These are phyloP conservation scores for Melanotaenia nigrans DNA, from an alignment of 2,797 vertebrate genomes.

Conservation along the genomic window DNA sequence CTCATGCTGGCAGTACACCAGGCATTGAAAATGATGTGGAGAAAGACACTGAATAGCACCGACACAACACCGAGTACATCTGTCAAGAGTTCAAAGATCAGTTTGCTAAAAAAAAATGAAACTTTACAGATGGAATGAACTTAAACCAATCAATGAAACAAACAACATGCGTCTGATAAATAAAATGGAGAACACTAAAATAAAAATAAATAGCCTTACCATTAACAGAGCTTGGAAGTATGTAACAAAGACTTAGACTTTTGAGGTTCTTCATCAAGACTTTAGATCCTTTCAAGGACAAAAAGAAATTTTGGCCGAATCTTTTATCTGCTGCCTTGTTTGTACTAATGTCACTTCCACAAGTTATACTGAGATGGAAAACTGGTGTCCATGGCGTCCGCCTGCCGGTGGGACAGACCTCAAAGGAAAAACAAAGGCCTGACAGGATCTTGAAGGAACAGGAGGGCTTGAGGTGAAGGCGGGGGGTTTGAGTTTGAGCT, in stretches of 20 bases:
- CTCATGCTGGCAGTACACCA: constrained; percentile 55
- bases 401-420: constrained; percentile 23
- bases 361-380: constrained; percentile 6
- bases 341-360: constrained; percentile 3
- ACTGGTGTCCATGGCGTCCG: constrained; percentile 25
- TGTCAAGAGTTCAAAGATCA: constrained; percentile 37
- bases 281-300: constrained; percentile 10
- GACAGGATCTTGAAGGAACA: constrained; percentile 36
- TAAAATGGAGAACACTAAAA: neutral
- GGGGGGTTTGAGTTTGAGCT: constrained; percentile 21
- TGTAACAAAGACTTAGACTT: constrained; percentile 52
- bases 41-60: constrained; percentile 34
- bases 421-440: constrained; percentile 12
- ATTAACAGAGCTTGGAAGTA: constrained; percentile 25
- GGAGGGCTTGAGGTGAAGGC: constrained; percentile 21
- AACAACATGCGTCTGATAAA: neutral
- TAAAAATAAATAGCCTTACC: constrained; percentile 46
- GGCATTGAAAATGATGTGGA: constrained; percentile 37
- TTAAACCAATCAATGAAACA: neutral
- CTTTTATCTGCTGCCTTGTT: constrained; percentile 6
- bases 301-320: neutral
- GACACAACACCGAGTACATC: constrained; percentile 26
- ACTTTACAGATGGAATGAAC: constrained; percentile 1
- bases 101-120: neutral
- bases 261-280: constrained; percentile 53